A percentile compares a stretch with the other conserved stretches of the same genome.
These are phyloP conservation scores for Drosophila prolongata DNA, from an alignment of 2,888 invertebrate genomes.

Conservation along the genomic window DNA sequence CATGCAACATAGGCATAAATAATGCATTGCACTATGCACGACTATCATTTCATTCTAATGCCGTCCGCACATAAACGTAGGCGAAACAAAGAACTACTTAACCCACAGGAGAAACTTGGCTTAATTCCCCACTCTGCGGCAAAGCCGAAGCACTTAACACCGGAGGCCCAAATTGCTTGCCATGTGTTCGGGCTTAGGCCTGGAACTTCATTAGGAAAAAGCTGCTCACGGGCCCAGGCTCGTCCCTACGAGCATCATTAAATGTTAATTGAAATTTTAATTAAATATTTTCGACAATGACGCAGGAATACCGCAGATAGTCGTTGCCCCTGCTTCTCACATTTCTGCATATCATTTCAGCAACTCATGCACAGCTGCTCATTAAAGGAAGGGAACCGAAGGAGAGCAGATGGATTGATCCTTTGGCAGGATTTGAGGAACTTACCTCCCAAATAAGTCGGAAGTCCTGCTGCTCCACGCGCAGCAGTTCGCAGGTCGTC, in stretches of 20 bases:
- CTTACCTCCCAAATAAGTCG: conserved; percentile 91
- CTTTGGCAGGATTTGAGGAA: conserved; percentile 3
- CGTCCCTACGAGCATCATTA: conserved; percentile 54
- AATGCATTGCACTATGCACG: conserved; percentile 47
- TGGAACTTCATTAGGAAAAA: conserved; percentile 39
- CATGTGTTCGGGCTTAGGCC: conserved; percentile 39
- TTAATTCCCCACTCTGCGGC: conserved; percentile 36
- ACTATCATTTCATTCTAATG: conserved; percentile 50
- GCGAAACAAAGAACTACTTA: conserved; percentile 35
- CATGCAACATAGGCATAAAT: conserved; percentile 41
- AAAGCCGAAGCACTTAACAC: conserved; percentile 37
- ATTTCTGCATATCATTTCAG: conserved; percentile 29
- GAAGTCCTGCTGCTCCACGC: conserved; percentile 91
- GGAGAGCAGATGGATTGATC: background rate
- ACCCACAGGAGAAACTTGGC: conserved; percentile 17
- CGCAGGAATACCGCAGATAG: conserved; percentile 63
- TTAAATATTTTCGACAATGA: conserved; percentile 72
- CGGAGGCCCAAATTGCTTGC: conserved; percentile 24
- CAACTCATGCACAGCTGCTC: conserved; percentile 46
- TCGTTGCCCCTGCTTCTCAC: background rate
- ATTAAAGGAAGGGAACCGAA: conserved; percentile 30
- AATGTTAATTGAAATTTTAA: conserved; percentile 77
- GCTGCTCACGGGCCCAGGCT: conserved; percentile 5
- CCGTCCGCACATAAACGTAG: conserved; percentile 21
- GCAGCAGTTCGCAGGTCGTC: conserved; percentile 90